Base-by-base conservation (phyloP, 92 coral and sea anemone genomes). In the Anthopleura xanthogrammica region DNA sequence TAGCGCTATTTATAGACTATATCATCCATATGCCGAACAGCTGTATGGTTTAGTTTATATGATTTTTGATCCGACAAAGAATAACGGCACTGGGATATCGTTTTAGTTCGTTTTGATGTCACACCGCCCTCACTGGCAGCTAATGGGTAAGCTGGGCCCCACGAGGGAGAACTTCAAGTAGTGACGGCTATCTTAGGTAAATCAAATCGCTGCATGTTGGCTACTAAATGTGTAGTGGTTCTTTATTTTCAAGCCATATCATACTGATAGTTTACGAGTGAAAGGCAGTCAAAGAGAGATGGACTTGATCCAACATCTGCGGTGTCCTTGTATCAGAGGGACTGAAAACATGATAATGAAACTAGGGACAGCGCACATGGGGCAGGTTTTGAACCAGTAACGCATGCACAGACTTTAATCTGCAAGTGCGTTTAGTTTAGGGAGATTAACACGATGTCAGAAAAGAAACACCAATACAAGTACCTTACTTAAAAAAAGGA, bases 41-140 rank as follows among this genome's bases (percentile, higher is more conserved):
- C 74, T 68, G 74, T 36, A 23, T n/a, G 36, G 29, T 62, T 62
- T n/a, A 62, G 70, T n/a, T 62, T 62, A 62, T 62, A 62, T 20
- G 29, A 62, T 62, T 14, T 29, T 68, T 24, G 58, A 68, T 68
- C 74, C 42, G 74, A 24, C 74, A 68, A 68, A 68, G 74, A 24
- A 68, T 68, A 68, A 68, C 74, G 41, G 74, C 74, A 68, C 74
- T 68, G 42, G 74, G 42, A 68, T 68, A 68, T 68, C 46, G 41
- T 68, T 68, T 68, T 68, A 29, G 74, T 36, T 24, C 41, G 42
- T 68, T 68, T 23, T 68, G 72, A 20, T 64, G 12, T 62, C 70
- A 68, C 41, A 68, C 74, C 5, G 42, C 24, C 36, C 29, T 36
- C 42, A 68, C 74, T 22, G 17, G 58, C 42, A 68, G 74, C 42